Conservation (phyloP, 2,113 vertebrate genomes). For the Phodopus roborovskii region DNA sequence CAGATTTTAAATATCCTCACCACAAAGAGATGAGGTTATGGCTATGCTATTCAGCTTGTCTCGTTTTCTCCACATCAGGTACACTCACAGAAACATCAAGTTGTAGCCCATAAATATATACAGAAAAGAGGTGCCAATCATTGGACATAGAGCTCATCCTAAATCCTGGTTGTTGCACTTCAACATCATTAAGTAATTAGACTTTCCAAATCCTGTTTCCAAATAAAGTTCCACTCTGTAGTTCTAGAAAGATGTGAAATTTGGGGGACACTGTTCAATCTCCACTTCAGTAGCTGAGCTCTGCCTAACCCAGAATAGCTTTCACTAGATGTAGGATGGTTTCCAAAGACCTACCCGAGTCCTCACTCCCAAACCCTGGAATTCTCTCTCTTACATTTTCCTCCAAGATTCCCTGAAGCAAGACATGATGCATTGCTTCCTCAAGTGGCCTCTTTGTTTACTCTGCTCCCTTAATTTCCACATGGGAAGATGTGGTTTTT, state of each 20-base stretch:
- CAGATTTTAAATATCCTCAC: neutral
- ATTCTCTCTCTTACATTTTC: neutral
- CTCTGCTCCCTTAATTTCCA: neutral
- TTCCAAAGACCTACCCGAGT: neutral
- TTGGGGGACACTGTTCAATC: neutral
- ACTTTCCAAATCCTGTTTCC: neutral
- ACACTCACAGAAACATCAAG: neutral
- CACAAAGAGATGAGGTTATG: neutral
- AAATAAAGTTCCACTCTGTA: neutral
- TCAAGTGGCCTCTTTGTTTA: neutral
- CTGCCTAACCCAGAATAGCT: neutral
- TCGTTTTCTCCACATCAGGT: neutral
- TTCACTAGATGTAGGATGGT: neutral
- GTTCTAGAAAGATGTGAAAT: no score
- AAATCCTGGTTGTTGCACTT: neutral
- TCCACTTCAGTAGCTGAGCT: no score
- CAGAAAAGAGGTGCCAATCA: neutral
- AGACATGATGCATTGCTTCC: accelerated
- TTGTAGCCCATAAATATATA: neutral
- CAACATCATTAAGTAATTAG: neutral
- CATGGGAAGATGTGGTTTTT: neutral
- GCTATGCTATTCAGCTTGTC: no score
- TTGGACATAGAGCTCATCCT: neutral
- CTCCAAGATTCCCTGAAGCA: neutral
- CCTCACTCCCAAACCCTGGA: neutral